A percentile compares a stretch with the other conserved stretches of the same genome.
Conservation (phyloP, 2,797 vertebrate genomes). For the Gorsachius magnificus region DNA sequence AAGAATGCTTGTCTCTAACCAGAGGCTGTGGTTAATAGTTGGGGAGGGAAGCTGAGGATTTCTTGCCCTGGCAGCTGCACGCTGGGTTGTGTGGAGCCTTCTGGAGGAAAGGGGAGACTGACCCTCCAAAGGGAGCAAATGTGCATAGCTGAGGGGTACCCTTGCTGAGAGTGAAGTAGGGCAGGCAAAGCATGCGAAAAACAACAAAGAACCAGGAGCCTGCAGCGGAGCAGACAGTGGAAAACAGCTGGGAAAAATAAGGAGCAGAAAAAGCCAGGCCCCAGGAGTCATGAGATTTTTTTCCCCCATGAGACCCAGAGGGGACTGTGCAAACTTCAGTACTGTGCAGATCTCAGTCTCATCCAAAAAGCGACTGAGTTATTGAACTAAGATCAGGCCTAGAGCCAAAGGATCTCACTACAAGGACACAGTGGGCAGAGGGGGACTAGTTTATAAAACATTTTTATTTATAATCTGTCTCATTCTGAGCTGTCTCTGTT, state of each 20-base stretch:
- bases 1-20: background rate
- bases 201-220: background rate
- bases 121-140: background rate
- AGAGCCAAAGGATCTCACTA: background rate
- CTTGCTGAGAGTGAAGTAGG: background rate
- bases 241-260: background rate
- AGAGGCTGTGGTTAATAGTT: background rate
- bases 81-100: background rate
- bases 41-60: background rate
- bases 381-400: background rate
- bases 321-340: background rate
- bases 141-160: background rate
- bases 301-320: background rate
- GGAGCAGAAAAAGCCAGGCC: conserved; percentile 2
- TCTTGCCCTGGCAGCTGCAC: background rate
- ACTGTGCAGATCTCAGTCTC: background rate
- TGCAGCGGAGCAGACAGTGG: background rate
- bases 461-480: background rate
- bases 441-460: background rate
- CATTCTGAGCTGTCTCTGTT: background rate
- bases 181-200: background rate
- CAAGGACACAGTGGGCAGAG: background rate
- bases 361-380: background rate
- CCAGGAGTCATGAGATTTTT: background rate
- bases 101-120: background rate